phyloP scores from a whole-genome alignment of 2,113 vertebrate genomes.

The Erpornis zantholeuca region DNA sequence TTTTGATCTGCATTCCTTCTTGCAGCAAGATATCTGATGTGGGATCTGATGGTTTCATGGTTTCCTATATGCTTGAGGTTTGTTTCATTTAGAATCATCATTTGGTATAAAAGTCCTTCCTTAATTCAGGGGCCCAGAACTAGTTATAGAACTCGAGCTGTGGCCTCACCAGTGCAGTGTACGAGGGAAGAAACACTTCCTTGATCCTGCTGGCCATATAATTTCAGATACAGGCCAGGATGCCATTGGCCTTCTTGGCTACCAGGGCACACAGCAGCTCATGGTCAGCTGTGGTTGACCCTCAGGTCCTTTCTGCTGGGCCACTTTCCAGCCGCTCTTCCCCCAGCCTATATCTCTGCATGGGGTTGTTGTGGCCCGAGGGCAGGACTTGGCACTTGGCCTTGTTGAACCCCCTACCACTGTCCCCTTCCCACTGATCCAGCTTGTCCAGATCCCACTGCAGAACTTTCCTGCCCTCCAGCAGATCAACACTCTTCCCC shows the following conservation, averaged over 20 bases:
- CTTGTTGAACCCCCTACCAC: rapidly evolving
- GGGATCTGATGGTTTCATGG: neutral
- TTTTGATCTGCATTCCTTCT: neutral
- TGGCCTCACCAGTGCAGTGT: neutral
- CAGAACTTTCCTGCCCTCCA: neutral
- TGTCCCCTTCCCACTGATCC: rapidly evolving
- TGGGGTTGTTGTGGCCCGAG: neutral
- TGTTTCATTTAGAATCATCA: neutral
- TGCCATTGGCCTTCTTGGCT: neutral
- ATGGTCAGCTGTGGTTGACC: neutral
- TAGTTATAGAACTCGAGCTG: neutral
- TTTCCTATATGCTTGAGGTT: neutral
- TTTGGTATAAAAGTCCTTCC: neutral
- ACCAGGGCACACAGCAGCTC: neutral
- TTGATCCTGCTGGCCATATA: neutral
- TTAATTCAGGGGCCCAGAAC: neutral
- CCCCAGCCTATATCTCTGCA: neutral
- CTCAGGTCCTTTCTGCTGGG: neutral
- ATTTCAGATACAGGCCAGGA: too few relatives aligned
- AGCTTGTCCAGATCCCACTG: neutral
- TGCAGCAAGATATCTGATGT: neutral
- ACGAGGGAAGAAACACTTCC: neutral
- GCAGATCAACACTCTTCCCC: neutral
- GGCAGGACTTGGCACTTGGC: rapidly evolving
- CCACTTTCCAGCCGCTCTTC: neutral